Percentiles rank a stretch among this genome's conserved stretches.
These are phyloP conservation scores for Drosophila triauraria DNA, from an alignment of 1,140 invertebrate species.

Conservation along the genomic window DNA sequence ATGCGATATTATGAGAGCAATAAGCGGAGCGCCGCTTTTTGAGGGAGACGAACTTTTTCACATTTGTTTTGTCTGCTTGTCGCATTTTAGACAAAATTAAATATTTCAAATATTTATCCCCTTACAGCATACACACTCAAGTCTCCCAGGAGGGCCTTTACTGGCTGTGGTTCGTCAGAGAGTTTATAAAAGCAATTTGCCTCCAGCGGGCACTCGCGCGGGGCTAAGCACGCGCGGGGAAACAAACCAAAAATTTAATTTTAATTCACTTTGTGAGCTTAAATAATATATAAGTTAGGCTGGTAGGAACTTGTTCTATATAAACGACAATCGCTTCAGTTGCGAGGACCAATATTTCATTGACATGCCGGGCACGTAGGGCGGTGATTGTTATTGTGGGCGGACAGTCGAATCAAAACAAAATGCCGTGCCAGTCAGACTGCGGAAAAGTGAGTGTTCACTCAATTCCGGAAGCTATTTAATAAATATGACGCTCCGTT, in stretches of 20 bases:
- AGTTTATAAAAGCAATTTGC: conserved; percentile 79
- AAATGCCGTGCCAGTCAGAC: conserved; percentile 1
- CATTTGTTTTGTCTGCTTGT: conserved; percentile 37
- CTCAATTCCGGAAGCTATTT: conserved; percentile 10
- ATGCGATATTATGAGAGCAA: conserved; percentile 43
- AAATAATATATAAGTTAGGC: conserved; percentile 68
- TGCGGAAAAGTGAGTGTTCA: conserved; percentile 17
- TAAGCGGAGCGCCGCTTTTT: conserved; percentile 17
- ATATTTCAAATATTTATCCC: conserved; percentile 37
- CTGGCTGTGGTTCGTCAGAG: conserved; percentile 54
- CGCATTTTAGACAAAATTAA: conserved; percentile 61
- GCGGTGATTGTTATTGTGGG: conserved; percentile 18
- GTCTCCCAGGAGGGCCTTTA: conserved; percentile 25
- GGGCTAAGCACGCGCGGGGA: conserved; percentile 17
- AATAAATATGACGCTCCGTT: conserved; percentile 15
- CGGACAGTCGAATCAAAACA: conserved; percentile 26
- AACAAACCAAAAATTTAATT: conserved; percentile 55
- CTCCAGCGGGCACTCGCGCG: conserved; percentile 37
- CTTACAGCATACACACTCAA: conserved; percentile 20
- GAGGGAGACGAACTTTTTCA: not conserved
- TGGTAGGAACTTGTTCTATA: conserved; percentile 38
- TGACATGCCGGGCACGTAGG: conserved; percentile 58
- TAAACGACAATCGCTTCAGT: conserved; percentile 22
- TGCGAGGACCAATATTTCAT: conserved; percentile 42
- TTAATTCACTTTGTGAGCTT: conserved; percentile 71